Conservation (phyloP, 2,888 invertebrate genomes). For the Ophion ellenae region DNA sequence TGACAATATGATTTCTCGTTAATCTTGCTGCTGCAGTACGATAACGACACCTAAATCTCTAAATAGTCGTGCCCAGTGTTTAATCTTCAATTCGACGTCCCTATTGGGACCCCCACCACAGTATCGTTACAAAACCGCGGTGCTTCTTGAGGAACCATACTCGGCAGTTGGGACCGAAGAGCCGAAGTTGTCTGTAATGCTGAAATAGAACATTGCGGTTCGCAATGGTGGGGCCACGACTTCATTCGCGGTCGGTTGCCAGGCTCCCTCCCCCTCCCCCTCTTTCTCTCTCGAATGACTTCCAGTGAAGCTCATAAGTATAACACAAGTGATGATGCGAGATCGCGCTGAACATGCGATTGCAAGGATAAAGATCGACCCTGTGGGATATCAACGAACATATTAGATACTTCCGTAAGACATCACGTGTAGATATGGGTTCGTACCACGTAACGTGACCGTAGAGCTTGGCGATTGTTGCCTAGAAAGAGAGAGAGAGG, state of each 20-base stretch:
- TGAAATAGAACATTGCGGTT: no score
- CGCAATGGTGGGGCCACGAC: background rate
- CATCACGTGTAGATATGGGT: slow-evolving; percentile 42
- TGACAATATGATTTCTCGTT: no score
- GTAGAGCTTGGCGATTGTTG: slow-evolving; percentile 31
- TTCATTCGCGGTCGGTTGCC: background rate
- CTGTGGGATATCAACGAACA: slow-evolving; percentile 45
- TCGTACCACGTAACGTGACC: slow-evolving; percentile 56
- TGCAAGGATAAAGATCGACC: slow-evolving; percentile 44
- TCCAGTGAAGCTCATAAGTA: background rate
- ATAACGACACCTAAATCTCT: no score
- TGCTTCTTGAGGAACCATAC: no score
- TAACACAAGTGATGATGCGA: background rate
- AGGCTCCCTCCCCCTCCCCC: no score
- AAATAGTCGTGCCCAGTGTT: no score
- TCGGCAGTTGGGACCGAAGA: no score
- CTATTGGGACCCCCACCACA: no score
- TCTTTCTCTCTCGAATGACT: background rate
- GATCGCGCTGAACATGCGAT: slow-evolving; percentile 27
- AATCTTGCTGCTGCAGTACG: no score
- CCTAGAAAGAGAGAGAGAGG: background rate
- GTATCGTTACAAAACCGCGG: no score
- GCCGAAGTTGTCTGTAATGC: no score
- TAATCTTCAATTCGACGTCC: no score
- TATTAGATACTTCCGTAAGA: slow-evolving; percentile 39